Percentiles rank a stretch among this genome's conserved stretches.
phyloP scores from a whole-genome alignment of 2,113 vertebrate species.

The Sisor rabdophorus region DNA sequence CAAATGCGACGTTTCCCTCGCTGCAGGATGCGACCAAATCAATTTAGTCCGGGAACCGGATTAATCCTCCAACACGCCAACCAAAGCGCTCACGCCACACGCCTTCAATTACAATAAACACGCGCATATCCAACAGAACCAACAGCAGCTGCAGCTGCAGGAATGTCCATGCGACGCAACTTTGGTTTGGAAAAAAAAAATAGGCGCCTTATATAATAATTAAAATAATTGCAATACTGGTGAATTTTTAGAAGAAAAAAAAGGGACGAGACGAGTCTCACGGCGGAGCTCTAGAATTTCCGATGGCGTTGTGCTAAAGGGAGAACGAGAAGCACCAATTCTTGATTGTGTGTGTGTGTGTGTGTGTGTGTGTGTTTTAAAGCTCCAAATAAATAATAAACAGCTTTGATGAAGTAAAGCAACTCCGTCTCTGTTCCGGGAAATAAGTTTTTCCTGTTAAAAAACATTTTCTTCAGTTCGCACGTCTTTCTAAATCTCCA shows the following conservation, averaged over 20 bases:
- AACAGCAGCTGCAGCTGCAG: background rate
- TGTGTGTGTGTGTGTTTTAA: slow-evolving; percentile 1
- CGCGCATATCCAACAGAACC: no score
- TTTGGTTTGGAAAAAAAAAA: background rate
- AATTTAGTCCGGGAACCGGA: no score
- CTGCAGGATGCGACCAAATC: background rate
- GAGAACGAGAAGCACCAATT: background rate
- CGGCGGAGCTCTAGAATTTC: background rate
- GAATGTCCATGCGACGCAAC: slow-evolving; percentile 10
- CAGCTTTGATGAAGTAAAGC: slow-evolving; percentile 42
- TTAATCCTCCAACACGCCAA: no score
- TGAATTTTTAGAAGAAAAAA: background rate
- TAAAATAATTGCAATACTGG: no score
- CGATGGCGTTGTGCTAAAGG: background rate
- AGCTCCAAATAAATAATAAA: slow-evolving; percentile 29
- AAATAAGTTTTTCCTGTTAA: background rate
- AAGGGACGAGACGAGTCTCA: slow-evolving; percentile 11
- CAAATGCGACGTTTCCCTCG: background rate
- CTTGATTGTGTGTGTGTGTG: background rate
- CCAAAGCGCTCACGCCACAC: no score
- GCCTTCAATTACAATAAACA: no score
- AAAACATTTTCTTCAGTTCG: slow-evolving; percentile 37
- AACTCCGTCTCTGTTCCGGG: slow-evolving; percentile 15
- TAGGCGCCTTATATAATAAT: no score
- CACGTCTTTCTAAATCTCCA: slow-evolving; percentile 23